Base-by-base conservation (phyloP, 2,888 invertebrate genomes). In the Drosophila flavopinicola region DNA sequence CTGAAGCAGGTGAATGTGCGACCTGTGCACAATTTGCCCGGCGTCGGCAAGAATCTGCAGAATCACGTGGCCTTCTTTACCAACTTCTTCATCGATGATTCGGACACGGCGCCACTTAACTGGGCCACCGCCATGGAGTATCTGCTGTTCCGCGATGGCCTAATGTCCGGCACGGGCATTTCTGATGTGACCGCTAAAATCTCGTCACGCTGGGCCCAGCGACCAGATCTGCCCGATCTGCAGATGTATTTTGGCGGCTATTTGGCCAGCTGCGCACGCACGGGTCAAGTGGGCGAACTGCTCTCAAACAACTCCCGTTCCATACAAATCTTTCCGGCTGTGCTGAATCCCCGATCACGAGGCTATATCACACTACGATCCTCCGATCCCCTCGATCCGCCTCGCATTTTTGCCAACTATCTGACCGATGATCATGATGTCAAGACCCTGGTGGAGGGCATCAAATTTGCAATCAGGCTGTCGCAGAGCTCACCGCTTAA, bases 61-160 rank as follows among this genome's bases (percentile, higher is more conserved):
- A 96, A 96, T 90, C 96, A 96, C 89, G 96, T 96, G 1, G 95
- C 96, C 0, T 95, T 93, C 91, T 94, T 95, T 87, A 91, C 96
- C 44, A 95, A 93, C 90, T 97, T 96, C 92, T 93, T 94, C 65
- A 94, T 97, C 48, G 96, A 96, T 72, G 96, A 97, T 87, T 95
- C 96, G 59, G 95, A 97, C 87, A 96, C 96, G 0, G 93, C 96
- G 0, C 95, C 96, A 0, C 92, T 97, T n/a, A 97, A 97, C 91
- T 97, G 96, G 96, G 96, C 96, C 13, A 96, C 96, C 0, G 96
- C 96, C 1, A 97, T 97, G 96, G 97, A 97, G 90, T 97, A 97
- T 84, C 91, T 97, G 24, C 93, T 97, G 9, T 96, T 97, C 91
- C 93, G 97, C 54, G 97, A 97, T 89, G 97, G 96, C 1, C 92